phyloP scores from a whole-genome alignment of 2,797 vertebrate genomes.

The Eulemur coronatus region DNA sequence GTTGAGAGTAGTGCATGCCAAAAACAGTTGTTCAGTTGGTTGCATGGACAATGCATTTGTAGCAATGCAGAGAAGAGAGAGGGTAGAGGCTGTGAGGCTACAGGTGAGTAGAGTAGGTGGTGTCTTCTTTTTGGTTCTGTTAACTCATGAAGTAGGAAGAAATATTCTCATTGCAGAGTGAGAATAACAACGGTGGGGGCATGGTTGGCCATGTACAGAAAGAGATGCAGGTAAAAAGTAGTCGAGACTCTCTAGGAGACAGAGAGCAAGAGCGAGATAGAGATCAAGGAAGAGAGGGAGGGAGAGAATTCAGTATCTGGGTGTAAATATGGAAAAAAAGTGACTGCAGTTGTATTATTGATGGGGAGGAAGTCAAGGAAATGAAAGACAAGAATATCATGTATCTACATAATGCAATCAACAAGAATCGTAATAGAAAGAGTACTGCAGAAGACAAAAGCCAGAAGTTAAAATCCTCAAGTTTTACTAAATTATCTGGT shows the following conservation, averaged over 20 bases:
- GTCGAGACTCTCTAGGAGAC: fast-evolving
- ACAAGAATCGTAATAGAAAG: not conserved
- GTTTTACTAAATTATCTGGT: not conserved
- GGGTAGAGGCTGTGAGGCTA: not conserved
- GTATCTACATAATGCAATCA: not conserved
- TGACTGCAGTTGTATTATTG: not conserved
- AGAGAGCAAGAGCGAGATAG: fast-evolving
- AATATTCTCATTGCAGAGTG: not conserved
- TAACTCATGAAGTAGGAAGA: not conserved
- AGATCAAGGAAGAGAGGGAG: not conserved
- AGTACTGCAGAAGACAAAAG: not conserved
- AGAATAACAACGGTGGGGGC: not conserved
- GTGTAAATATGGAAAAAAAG: not conserved
- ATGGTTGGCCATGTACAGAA: not conserved
- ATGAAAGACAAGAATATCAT: not conserved
- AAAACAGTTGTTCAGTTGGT: not conserved
- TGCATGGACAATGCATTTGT: not conserved
- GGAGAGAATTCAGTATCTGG: not conserved
- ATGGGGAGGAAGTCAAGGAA: not conserved
- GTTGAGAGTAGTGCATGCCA: not conserved
- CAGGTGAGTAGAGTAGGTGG: not conserved
- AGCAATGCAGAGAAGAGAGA: not conserved
- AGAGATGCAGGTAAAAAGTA: not conserved
- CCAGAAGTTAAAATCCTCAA: not conserved
- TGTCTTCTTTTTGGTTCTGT: not conserved